These are phyloP conservation scores for Hippasteria phrygiana DNA, from an alignment of 53 echinoderm and acorn worm genomes.

Conservation along the genomic window DNA sequence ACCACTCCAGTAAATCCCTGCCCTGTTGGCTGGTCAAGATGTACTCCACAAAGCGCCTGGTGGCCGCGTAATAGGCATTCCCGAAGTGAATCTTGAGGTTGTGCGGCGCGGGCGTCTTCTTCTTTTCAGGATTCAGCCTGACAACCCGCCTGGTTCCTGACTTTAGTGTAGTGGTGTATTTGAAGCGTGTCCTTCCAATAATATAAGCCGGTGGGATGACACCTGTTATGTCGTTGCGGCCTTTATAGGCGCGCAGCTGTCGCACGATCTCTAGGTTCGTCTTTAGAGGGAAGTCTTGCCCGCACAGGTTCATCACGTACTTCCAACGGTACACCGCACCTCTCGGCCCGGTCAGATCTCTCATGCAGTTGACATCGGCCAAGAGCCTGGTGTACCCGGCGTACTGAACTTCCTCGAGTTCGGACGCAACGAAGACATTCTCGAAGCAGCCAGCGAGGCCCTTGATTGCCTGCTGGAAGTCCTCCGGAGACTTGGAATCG, in stretches of 20 bases:
- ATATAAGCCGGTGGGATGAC: constrained; percentile 65
- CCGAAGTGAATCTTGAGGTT: constrained; percentile 74
- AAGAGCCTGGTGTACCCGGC: constrained; percentile 77
- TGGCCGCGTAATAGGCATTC: constrained; percentile 88
- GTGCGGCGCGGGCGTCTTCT: constrained; percentile 75
- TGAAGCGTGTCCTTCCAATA: constrained; percentile 38
- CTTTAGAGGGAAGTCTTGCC: constrained; percentile 94
- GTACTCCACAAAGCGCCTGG: constrained; percentile 77
- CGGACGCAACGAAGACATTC: constrained; percentile 88
- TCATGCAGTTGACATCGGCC: constrained; percentile 95
- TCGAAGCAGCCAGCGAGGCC: constrained; percentile 83
- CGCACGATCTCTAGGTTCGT: constrained; percentile 91
- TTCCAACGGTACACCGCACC: constrained; percentile 71
- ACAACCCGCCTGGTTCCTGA: constrained; percentile 52
- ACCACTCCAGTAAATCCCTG: constrained; percentile 85
- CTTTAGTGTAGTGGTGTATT: constrained; percentile 54
- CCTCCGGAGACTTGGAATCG: constrained; percentile 78
- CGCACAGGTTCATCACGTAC: constrained; percentile 88
- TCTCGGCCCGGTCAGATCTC: constrained; percentile 64
- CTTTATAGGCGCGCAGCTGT: constrained; percentile 82
- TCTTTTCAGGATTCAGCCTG: no score
- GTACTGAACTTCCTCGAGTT: constrained; percentile 78
- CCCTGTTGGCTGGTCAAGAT: constrained; percentile 73
- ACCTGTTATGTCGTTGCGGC: constrained; percentile 83
- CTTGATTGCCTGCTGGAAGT: constrained; percentile 73